These are phyloP conservation scores for Sympetrum striolatum DNA, from an alignment of 2,888 invertebrate genomes.

Conservation along the genomic window DNA sequence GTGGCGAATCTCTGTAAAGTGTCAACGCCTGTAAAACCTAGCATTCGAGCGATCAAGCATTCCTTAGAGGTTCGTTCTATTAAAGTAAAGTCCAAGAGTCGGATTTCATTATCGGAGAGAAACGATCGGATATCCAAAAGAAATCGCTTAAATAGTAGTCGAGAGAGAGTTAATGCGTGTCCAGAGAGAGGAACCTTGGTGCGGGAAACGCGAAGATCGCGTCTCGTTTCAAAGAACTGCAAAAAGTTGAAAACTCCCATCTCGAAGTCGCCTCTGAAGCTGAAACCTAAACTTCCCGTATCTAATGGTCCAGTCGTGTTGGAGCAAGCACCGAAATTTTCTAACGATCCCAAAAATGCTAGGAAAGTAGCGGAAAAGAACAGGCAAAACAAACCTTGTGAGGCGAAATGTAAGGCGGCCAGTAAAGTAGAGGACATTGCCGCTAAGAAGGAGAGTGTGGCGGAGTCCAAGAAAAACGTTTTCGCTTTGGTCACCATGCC, in stretches of 20 bases:
- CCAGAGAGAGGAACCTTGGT: not conserved
- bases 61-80: not conserved
- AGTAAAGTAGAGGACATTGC: not conserved
- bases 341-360: not conserved
- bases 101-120: not conserved
- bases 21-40: conserved; percentile 51
- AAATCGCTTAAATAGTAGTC: not conserved
- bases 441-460: conserved; percentile 31
- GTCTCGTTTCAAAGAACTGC: not conserved
- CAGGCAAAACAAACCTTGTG: not conserved
- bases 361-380: not conserved
- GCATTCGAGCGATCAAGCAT: not conserved
- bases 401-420: not conserved
- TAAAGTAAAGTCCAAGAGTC: not conserved
- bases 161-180: not conserved
- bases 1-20: conserved; percentile 58
- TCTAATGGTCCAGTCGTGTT: not conserved
- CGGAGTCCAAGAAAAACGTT: conserved; percentile 46
- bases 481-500: conserved; percentile 59
- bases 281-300: not conserved
- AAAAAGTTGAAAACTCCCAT: not conserved
- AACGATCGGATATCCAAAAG: not conserved
- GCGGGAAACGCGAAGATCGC: not conserved
- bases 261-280: not conserved
- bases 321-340: not conserved